Conservation (phyloP, 2,888 invertebrate genomes). For the Machimus atricapillus region DNA sequence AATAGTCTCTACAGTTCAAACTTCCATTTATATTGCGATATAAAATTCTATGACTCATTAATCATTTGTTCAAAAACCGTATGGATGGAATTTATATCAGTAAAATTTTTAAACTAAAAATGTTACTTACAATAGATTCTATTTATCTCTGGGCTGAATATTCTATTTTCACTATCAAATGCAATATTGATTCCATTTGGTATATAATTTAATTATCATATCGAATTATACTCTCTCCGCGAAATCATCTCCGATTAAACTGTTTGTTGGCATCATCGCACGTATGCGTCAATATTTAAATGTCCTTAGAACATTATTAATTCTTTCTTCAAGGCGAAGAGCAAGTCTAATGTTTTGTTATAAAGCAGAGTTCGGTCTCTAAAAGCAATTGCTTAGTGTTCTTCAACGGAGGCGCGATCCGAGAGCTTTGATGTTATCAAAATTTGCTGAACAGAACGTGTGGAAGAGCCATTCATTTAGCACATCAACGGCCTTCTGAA, state of each 20-base stretch:
- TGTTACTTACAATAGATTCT: no score
- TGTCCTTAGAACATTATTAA: not conserved
- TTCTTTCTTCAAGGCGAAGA: not conserved
- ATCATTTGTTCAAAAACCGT: no score
- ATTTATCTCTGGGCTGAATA: no score
- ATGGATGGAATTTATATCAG: no score
- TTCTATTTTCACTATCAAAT: no score
- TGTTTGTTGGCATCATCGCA: not conserved
- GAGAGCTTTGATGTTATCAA: not conserved
- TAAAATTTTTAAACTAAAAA: no score
- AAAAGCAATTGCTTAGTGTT: not conserved
- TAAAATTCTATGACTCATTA: no score
- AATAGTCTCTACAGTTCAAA: no score
- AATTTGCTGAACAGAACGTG: not conserved
- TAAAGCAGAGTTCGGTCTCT: not conserved
- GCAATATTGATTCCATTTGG: no score
- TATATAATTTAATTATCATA: no score
- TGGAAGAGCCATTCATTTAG: not conserved
- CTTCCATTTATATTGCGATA: no score
- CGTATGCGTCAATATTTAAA: not conserved
- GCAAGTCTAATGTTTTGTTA: not conserved
- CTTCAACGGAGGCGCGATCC: not conserved
- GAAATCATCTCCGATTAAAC: not conserved
- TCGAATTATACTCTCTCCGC: not conserved
- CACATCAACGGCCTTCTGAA: not conserved